Evolutionary conservation across 2,888 invertebrate genomes (phyloP).

Genomic region (Hirtodrosophila trivittata): DNA sequence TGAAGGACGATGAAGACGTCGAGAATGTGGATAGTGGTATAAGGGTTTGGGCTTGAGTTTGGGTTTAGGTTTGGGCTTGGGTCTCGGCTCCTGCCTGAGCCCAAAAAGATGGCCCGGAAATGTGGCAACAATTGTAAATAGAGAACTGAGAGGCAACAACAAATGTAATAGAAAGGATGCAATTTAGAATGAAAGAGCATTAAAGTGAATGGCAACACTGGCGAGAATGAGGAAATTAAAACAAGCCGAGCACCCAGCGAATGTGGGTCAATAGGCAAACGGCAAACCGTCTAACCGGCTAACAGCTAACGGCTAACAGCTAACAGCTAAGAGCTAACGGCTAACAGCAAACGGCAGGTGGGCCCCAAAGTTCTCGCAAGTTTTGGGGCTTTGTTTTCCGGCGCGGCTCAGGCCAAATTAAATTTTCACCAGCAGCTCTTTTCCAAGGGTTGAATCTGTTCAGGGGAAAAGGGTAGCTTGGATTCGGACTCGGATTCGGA

Average conservation of each 20-base stretch:
- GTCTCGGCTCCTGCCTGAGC: background rate
- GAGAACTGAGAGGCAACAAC: constrained; percentile 40
- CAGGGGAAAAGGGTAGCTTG: background rate
- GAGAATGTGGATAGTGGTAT: background rate
- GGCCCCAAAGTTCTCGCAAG: constrained; percentile 21
- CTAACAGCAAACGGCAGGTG: constrained; percentile 49
- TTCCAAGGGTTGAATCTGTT: constrained; percentile 21
- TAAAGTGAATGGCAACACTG: constrained; percentile 63
- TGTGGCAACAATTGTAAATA: constrained; percentile 70
- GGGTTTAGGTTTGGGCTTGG: no score
- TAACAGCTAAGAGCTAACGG: no score
- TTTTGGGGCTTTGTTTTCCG: constrained; percentile 47
- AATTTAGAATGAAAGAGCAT: constrained; percentile 70
- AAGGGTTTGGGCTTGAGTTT: background rate
- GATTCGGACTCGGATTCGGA: constrained; percentile 2
- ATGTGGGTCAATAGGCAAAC: constrained; percentile 61
- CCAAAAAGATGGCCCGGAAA: constrained; percentile 59
- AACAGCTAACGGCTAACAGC: no score
- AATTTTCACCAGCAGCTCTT: constrained; percentile 51
- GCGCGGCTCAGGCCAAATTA: constrained; percentile 52
- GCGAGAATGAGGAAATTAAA: constrained; percentile 67
- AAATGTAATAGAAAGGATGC: constrained; percentile 60
- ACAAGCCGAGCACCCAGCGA: constrained; percentile 48
- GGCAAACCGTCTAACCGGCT: no score
- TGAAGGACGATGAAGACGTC: constrained; percentile 53